A percentile compares a stretch with the other conserved stretches of the same genome.
Conservation (phyloP, 1,140 invertebrate genomes). For the honey bee (Apis mellifera) region Amel_HAv3.1 CM009938.2:7056501-7057000, state of each 20-base stretch:
- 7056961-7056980: not conserved
- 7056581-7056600: no score
- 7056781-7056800: not conserved
- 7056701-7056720: no score
- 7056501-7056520: no score
- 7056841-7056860: slow-evolving; percentile 7
- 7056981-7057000: not conserved
- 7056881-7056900: slow-evolving; percentile 11
- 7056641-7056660: no score
- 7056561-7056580: no score
- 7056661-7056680: no score
- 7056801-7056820: not conserved
- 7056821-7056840: slow-evolving; percentile 3
- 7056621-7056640: no score
- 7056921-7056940: slow-evolving; percentile 32
- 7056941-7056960: not conserved
- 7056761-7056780: not conserved
- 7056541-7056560: no score
- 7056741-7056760: not conserved
- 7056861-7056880: slow-evolving; percentile 3
- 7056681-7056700: no score
- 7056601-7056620: no score
- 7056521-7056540: no score
- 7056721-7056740: not conserved
- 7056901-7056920: slow-evolving; percentile 4